Evolutionary conservation across 2,888 invertebrate genomes (phyloP).

Genomic region (Anthophora plumipes): DNA sequence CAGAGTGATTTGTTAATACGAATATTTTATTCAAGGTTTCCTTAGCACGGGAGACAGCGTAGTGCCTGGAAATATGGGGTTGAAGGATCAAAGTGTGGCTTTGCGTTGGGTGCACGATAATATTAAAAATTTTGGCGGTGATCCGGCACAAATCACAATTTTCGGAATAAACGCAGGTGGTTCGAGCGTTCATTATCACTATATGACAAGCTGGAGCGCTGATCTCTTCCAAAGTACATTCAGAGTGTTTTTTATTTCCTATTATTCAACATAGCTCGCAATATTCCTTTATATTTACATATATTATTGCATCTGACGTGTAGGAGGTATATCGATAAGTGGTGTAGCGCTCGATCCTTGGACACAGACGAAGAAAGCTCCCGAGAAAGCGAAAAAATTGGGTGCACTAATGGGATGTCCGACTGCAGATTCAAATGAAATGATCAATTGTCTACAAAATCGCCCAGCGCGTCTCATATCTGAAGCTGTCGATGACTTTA

Average conservation of each 20-base stretch:
- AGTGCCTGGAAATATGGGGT: constrained; percentile 90
- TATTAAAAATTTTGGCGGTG: constrained; percentile 90
- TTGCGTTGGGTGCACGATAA: constrained; percentile 90
- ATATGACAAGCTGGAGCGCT: constrained; percentile 85
- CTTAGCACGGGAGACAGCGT: constrained; percentile 90
- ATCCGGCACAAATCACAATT: constrained; percentile 89
- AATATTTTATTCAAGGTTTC: constrained; percentile 86
- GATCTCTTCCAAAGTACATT: constrained; percentile 83
- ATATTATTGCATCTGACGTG: background rate
- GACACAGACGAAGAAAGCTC: constrained; percentile 77
- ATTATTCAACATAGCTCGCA: background rate
- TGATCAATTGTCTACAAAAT: constrained; percentile 88
- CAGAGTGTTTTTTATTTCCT: no score
- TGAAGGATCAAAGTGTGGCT: constrained; percentile 91
- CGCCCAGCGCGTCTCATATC: constrained; percentile 88
- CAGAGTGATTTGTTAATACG: background rate
- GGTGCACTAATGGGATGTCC: constrained; percentile 88
- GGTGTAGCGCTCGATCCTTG: constrained; percentile 88
- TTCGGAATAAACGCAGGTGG: constrained; percentile 91
- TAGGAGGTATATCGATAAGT: constrained; percentile 89
- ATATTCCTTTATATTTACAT: background rate
- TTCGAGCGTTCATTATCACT: constrained; percentile 91
- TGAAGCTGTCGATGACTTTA: constrained; percentile 86
- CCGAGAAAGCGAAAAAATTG: constrained; percentile 87
- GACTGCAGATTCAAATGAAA: constrained; percentile 84